Evolutionary conservation across 2,888 invertebrate genomes (phyloP), one percentile per base, ranked within the genome.

Genomic region (Himalopsyche anomala): DNA sequence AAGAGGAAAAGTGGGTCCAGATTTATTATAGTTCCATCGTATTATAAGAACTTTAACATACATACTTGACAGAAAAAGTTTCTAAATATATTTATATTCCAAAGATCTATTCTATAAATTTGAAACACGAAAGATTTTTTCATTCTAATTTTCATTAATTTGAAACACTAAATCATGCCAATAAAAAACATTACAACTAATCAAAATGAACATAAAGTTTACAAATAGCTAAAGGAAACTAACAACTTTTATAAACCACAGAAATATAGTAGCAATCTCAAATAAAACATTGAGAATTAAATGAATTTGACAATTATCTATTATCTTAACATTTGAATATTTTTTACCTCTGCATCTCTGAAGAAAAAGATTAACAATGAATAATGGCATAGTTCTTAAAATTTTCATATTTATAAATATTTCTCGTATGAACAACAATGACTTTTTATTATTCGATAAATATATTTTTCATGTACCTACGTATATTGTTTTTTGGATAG

Each of bases 401-500:
- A 38, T 74, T 36, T 74, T 74, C 74, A 74, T 74, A 74, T 69
- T 79, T 83, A 82, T 51, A 54, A 82, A 82, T 82, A 54, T 82
- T 45, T 80, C 45, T 40, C 42, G 80, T 80, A 80, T 55, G 55
- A 82, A 82, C 45, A 80, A 45, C 51, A 80, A 80, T 80, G 51
- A 45, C 51, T 40, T 45, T 28, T 74, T 51, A 80, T 80, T 80
- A 45, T 80, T 80, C n/a, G 28, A 80, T 51, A 80, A 80, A 51
- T 51, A 80, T 80, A 80, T 80, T 45, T 80, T 45, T 80, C 45
- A 80, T 45, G n/a, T 38, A 74, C 38, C 36, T 74, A 74, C 15
- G 38, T 74, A 38, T 38, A 38, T 74, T 74, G 12, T 51, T 69
- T 51, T 51, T 74, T 74, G 74, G 74, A 36, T 74, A 74, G 74